Evolutionary conservation across 1,140 invertebrate species (phyloP), one percentile per base, ranked within the genome.

Genomic region (Drosophila sucinea): DNA sequence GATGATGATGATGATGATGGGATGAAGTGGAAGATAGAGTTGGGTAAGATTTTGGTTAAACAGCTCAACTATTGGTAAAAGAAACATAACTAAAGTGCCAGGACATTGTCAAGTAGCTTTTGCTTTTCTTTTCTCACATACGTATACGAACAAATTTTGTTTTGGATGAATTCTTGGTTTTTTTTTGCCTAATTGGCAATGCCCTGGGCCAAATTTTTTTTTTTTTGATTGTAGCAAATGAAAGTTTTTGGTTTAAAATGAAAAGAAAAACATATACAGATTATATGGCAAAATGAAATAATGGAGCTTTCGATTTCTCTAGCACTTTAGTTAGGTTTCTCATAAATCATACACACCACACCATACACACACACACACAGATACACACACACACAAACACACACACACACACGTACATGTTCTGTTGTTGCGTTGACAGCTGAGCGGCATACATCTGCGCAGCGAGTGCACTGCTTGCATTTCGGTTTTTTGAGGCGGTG

Each of bases 371-470:
- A 41, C 51, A 27, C 65, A 65, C 61, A 66, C 35, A 60, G 51
- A 70, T 69, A 40, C 56, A 65, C 47, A 70, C 60, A 44, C 30
- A 66, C 60, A 66, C 57, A 66, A 64, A 44, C 73, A 61, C 41
- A 57, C 11, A 67, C 58, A 64, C 70, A 69, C 79, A 85, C 82
- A 97, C 96, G 94, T 97, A 97, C 96, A 97, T 97, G 94, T 96
- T 95, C 94, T 96, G 95, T 94, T 96, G 96, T 93, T 96, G 96
- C 93, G 96, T 95, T 93, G 96, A 96, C 94, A 97, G 96, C 94
- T 96, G 95, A 94, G 96, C 96, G 94, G 96, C 96, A 94, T 96
- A 96, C 96, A 97, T 96, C 96, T 97, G 96, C 94, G 96, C 96
- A 96, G 96, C 96, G 96, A 97, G 96, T 96, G 96, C 96, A 97